Evolutionary conservation across 2,888 invertebrate species (phyloP).

Genomic region (Trissonchulus sp.): DNA sequence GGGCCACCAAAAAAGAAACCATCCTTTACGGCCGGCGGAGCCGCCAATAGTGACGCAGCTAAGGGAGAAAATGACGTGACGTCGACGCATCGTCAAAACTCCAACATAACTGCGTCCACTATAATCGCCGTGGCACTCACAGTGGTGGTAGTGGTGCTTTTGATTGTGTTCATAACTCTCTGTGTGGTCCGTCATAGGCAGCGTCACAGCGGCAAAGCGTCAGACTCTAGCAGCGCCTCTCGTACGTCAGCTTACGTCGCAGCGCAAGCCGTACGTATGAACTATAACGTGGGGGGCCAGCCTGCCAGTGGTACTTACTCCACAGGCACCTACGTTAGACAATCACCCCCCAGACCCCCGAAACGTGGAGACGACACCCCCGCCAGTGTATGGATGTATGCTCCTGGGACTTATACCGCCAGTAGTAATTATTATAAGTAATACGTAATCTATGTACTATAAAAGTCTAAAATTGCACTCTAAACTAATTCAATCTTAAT

Average conservation of each 20-base stretch:
- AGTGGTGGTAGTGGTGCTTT: conserved; percentile 45
- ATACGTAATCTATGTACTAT: background rate
- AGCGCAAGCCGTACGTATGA: conserved; percentile 41
- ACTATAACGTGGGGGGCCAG: conserved; percentile 32
- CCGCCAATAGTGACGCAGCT: conserved; percentile 9
- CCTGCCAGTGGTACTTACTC: background rate
- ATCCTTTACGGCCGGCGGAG: background rate
- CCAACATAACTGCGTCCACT: conserved; percentile 38
- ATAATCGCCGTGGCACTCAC: conserved; percentile 45
- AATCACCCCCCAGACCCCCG: background rate
- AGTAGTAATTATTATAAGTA: conserved; percentile 40
- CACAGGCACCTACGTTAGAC: conserved; percentile 15
- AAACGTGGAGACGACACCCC: background rate
- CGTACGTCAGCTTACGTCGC: conserved; percentile 46
- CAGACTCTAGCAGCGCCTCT: conserved; percentile 38
- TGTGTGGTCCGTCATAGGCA: conserved; percentile 43
- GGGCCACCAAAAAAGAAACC: conserved; percentile 27
- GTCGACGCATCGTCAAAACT: background rate
- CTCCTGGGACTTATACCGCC: conserved; percentile 41
- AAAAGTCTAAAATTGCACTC: no score
- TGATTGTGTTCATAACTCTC: conserved; percentile 44
- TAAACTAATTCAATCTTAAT: no score
- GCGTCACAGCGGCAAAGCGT: background rate
- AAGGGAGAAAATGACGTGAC: background rate
- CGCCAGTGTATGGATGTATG: conserved; percentile 44